Base-by-base conservation (phyloP, 2,888 invertebrate species). In the Kryphioiulus occultus region DNA sequence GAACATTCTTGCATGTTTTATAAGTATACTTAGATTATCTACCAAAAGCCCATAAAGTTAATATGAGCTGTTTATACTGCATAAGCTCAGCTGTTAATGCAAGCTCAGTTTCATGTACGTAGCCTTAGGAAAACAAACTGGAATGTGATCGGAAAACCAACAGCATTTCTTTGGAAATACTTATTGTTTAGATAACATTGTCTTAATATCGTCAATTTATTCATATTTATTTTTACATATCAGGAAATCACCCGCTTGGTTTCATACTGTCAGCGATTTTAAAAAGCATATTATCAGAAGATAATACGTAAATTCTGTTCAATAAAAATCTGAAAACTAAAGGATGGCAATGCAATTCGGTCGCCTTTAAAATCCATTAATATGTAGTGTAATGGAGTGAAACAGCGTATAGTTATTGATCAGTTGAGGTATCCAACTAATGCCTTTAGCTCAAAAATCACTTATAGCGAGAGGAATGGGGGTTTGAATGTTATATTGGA, bases 361-460 rank as follows among this genome's bases (percentile, higher is more conserved):
- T 78, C 78, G 15, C 78, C 78, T 78, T 78, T 78, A 78, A 78
- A 78, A 17, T 30, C 78, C 78, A 78, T 78, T 78, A 78, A 78
- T 32, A 78, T 78, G 26, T 78, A 78, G 78, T 26, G 78, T 78
- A 78, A 78, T 78, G 78, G 78, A 78, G 78, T 78, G 78, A 78
- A 78, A 78, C 78, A 12, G 78, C 78, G 30, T 78, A 78, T 78
- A 78, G 78, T 78, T 78, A 78, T 78, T 78, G 78, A 78, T 78
- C 78, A 78, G 78, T 78, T 78, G 78, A 78, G 78, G 78, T 78
- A 78, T 12, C 78, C 78, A 78, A 30, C 78, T 78, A 78, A 78
- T 78, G 78, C 78, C 78, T 78, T 78, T 78, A 78, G 78, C 78
- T 26, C 78, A 78, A 78, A 78, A 32, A 78, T 78, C 78, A 78